A percentile compares a stretch with the other conserved stretches of the same genome.
These are phyloP conservation scores for Caenorhabditis angaria DNA, from an alignment of 2,888 invertebrate genomes.

Conservation along the genomic window DNA sequence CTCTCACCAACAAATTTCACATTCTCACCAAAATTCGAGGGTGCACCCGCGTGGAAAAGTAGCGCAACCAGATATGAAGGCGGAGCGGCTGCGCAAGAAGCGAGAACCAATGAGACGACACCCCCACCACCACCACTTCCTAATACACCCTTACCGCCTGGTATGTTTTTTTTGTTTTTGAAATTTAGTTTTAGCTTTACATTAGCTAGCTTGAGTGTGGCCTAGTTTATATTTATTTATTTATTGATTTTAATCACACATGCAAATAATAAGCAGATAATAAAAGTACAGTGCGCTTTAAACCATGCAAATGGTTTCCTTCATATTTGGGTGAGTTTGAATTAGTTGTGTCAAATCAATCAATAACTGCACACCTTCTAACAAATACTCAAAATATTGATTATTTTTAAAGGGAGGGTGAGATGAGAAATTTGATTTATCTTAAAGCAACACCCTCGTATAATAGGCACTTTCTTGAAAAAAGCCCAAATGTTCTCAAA, in stretches of 20 bases:
- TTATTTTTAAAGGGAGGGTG: no score
- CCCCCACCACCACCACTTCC: conserved; percentile 41
- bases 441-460: no score
- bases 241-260: neutral
- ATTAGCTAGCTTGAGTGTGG: no score
- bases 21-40: conserved; percentile 22
- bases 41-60: conserved; percentile 21
- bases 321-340: conserved; percentile 33
- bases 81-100: neutral
- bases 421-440: no score
- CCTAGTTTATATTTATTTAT: neutral
- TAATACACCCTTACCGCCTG: conserved; percentile 35
- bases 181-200: no score
- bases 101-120: conserved; percentile 5
- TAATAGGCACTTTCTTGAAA: no score
- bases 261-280: no score
- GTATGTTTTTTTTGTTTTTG: conserved; percentile 21
- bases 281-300: neutral
- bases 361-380: neutral
- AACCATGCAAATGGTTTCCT: conserved; percentile 30
- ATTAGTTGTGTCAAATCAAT: neutral
- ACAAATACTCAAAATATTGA: no score
- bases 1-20: conserved; percentile 20
- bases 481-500: no score
- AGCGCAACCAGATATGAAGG: neutral